A percentile compares a stretch with the other conserved stretches of the same genome.
Evolutionary conservation across 2,113 vertebrate genomes (phyloP).

Genomic region (Pterocles burchelli): DNA sequence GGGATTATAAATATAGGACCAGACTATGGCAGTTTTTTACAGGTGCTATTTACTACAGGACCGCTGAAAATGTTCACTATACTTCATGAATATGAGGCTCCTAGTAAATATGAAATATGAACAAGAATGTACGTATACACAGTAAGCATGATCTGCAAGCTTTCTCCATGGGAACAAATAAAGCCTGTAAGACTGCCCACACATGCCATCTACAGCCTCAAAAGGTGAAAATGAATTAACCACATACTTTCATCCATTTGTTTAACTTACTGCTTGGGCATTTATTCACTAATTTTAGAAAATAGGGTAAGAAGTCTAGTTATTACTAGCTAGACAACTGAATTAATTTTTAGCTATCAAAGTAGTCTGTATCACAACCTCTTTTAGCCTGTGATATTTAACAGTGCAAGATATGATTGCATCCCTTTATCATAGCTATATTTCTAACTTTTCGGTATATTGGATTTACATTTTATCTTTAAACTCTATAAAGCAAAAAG

Average conservation of each 20-base stretch:
- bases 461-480: not conserved
- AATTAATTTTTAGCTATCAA: not conserved
- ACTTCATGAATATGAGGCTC: not conserved
- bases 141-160: not conserved
- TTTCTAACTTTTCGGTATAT: not conserved
- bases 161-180: not conserved
- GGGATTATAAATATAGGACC: not conserved
- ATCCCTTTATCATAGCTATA: not conserved
- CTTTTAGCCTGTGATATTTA: not conserved
- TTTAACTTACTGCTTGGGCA: not conserved
- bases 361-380: not conserved
- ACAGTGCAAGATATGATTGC: not conserved
- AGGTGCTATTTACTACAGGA: not conserved
- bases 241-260: not conserved
- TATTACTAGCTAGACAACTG: not conserved
- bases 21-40: not conserved
- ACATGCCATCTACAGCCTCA: not conserved
- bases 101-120: not conserved
- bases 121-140: not conserved
- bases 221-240: not conserved
- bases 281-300: not conserved
- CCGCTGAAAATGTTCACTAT: not conserved
- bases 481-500: slow-evolving; percentile 20
- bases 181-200: not conserved
- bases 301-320: not conserved